Conservation (phyloP, 2,113 vertebrate genomes). For the Microtus montanus region DNA sequence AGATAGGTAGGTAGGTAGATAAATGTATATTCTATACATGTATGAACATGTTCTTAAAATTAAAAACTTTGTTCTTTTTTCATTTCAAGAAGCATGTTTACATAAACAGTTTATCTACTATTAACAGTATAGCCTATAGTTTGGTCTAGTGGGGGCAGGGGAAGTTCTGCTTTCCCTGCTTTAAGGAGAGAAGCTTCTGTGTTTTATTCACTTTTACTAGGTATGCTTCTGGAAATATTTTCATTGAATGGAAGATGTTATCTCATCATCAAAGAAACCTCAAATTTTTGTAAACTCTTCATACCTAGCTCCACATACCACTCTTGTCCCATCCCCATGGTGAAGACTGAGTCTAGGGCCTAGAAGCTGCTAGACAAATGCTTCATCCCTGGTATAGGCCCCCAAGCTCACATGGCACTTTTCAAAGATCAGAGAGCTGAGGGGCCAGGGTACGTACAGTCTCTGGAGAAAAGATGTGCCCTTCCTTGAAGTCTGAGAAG, state of each 20-base stretch:
- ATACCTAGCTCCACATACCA: background rate
- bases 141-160: background rate
- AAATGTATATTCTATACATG: background rate
- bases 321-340: too few species aligned
- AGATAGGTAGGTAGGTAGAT: too few species aligned
- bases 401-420: background rate
- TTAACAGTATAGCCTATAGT: background rate
- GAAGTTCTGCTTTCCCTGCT: background rate
- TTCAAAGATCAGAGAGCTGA: background rate
- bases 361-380: background rate
- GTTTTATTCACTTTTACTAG: background rate
- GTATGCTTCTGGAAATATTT: background rate
- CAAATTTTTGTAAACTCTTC: background rate
- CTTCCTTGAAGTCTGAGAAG: background rate
- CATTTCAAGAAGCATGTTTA: background rate
- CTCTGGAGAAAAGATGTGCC: background rate
- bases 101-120: background rate
- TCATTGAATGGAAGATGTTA: background rate
- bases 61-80: background rate
- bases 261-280: background rate
- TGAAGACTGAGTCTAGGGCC: background rate
- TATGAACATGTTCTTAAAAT: background rate
- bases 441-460: background rate
- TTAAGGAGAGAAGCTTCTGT: background rate
- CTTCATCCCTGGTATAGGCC: background rate